Conservation (phyloP, 1,140 invertebrate species). For the Brachionus asplanchnoidis region DNA sequence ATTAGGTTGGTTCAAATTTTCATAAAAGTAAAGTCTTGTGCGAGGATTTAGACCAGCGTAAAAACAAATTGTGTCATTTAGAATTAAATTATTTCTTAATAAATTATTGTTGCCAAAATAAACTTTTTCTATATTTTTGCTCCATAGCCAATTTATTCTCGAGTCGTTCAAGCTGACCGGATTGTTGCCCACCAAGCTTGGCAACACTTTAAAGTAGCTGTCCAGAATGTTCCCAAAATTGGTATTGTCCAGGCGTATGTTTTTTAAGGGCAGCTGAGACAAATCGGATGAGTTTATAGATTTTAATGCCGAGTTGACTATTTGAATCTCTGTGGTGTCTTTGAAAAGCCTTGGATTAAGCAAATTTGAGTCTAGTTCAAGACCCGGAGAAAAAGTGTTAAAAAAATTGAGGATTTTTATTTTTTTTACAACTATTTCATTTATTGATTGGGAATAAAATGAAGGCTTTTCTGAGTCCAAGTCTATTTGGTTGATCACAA, state of each 20-base stretch:
- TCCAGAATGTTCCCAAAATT: not conserved
- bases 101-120: slow-evolving; percentile 30
- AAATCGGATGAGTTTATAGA: not conserved
- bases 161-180: not conserved
- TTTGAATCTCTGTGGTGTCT: not conserved
- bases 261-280: not conserved
- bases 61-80: slow-evolving; percentile 13
- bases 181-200: not conserved
- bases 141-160: not conserved
- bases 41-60: not conserved
- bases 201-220: not conserved
- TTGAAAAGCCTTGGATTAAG: not conserved
- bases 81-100: not conserved
- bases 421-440: not conserved
- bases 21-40: slow-evolving; percentile 20
- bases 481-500: not conserved
- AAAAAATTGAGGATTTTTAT: not conserved
- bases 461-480: not conserved
- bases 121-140: not conserved
- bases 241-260: not conserved
- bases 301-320: not conserved
- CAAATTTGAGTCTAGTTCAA: slow-evolving; percentile 2
- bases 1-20: slow-evolving; percentile 1
- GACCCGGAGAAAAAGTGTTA: not conserved
- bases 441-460: not conserved